Base-by-base conservation (phyloP, 2,113 vertebrate species). In the Falcunculus frontatus region DNA sequence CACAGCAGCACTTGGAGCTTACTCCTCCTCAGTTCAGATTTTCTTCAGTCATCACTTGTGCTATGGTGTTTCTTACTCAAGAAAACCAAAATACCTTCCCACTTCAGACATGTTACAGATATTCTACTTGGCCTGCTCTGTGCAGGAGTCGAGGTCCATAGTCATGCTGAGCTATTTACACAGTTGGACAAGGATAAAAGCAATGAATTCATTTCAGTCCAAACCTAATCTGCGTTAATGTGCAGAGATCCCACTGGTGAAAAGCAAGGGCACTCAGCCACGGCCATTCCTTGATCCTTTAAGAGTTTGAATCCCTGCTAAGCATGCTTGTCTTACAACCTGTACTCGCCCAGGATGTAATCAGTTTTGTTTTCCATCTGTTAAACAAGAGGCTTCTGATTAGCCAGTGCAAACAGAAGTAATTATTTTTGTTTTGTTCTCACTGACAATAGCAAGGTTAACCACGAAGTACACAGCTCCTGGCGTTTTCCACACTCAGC, bases 281-380 rank as follows among this genome's bases (percentile, higher is more conserved):
- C 0, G 6, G 84, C 89, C 94, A 23, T 76, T 79, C 84, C 93
- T 93, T 96, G 93, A 95, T 92, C 90, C 92, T 82, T 96, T 96
- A 93, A 95, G 93, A 95, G 56, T 92, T 63, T 93, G 95, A 95
- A 93, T 97, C 95, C 86, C 68, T 16, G 59, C 88, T 97, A 95
- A 96, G 90, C 90, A 89, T 35, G 70, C 93, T 93, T 83, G 87
- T 91, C 89, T 95, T 87, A 53, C 87, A 95, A 88, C 76, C 84
- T 91, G 81, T 73, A 68, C 76, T 96, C 4, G 0, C 89, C 44
- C 69, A 79, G 62, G 76, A 44, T 78, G 86, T 84, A 62, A 91
- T 74, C 91, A 89, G 84, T 70, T 84, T 57, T 91, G 69, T 47
- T 96, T 96, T 90, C 95, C 90, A 83, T 92, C 92, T 95, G 87